These are phyloP conservation scores for Ctenopoma multispine DNA, from an alignment of 2,797 vertebrate genomes.

Conservation along the genomic window DNA sequence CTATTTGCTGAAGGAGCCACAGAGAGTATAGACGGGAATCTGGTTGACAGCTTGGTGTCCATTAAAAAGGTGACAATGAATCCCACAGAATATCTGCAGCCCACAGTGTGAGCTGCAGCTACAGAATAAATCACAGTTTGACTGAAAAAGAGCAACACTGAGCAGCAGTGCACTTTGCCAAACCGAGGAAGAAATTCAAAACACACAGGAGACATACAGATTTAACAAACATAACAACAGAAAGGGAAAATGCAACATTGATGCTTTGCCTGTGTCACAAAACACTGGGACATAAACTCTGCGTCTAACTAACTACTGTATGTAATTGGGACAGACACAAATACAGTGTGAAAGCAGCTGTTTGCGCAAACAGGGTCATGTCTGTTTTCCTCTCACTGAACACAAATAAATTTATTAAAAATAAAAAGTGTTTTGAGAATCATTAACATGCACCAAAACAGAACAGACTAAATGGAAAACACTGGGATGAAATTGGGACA, in stretches of 20 bases:
- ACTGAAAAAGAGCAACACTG: conserved; percentile 27
- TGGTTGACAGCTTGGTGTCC: conserved; percentile 79
- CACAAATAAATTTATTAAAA: conserved; percentile 43
- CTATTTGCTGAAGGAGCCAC: conserved; percentile 74
- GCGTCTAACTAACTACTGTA: conserved; percentile 39
- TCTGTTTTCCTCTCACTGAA: conserved; percentile 67
- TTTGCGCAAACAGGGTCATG: conserved; percentile 68
- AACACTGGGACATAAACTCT: conserved; percentile 56
- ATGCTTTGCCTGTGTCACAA: conserved; percentile 59
- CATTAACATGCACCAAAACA: conserved; percentile 55
- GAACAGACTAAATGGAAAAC: conserved; percentile 40
- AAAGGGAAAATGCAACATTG: conserved; percentile 64
- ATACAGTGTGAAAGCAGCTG: conserved; percentile 67
- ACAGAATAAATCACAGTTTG: conserved; percentile 47
- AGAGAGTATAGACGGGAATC: conserved; percentile 65
- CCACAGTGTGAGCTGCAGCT: conserved; percentile 33
- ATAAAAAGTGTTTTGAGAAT: conserved; percentile 49
- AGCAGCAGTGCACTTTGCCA: conserved; percentile 32
- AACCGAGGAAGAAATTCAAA: conserved; percentile 37
- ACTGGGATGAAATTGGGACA: conserved; percentile 28
- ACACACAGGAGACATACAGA: conserved; percentile 50
- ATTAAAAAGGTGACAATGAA: conserved; percentile 79
- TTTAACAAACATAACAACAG: conserved; percentile 57
- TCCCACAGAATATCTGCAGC: conserved; percentile 65
- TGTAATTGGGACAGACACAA: conserved; percentile 67